These are phyloP conservation scores for Uloborus plumipes DNA, from an alignment of 2,888 invertebrate genomes.

Conservation along the genomic window DNA sequence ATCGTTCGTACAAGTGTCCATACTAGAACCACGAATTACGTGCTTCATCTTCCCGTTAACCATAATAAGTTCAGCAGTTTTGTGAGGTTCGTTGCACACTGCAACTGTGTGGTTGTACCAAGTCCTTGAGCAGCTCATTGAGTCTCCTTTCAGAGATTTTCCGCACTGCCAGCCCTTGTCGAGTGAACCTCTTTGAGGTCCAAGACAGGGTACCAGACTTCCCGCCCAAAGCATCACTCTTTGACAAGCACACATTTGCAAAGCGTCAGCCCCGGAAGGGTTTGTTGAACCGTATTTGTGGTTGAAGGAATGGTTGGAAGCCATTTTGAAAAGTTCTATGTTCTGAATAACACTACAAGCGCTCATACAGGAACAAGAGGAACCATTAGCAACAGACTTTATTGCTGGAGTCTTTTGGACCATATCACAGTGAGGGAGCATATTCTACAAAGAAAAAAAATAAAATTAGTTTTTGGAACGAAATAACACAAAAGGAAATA, in stretches of 20 bases:
- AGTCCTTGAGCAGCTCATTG: slow-evolving; percentile 24
- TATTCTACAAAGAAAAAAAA: slow-evolving; percentile 25
- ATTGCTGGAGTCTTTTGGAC: slow-evolving; percentile 42
- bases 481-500: too few species aligned
- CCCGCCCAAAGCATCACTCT: slow-evolving; percentile 64
- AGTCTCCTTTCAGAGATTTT: slow-evolving; percentile 13
- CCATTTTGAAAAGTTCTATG: slow-evolving; percentile 57
- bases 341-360: slow-evolving; percentile 55
- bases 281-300: slow-evolving; percentile 27
- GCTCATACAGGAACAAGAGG: slow-evolving; percentile 60
- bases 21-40: slow-evolving; percentile 38
- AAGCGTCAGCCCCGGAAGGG: slow-evolving; percentile 6
- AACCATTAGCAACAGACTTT: slow-evolving; percentile 45
- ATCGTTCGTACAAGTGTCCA: slow-evolving; percentile 20
- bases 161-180: slow-evolving; percentile 32
- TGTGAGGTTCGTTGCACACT: slow-evolving; percentile 57
- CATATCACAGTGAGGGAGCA: slow-evolving; percentile 58
- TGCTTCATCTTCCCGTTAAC: slow-evolving; percentile 51
- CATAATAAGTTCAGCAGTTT: slow-evolving; percentile 47
- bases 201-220: slow-evolving; percentile 59
- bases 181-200: slow-evolving; percentile 24
- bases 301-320: slow-evolving; percentile 56
- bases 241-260: slow-evolving; percentile 63
- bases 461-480: neutral
- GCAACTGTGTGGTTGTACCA: slow-evolving; percentile 31